Base-by-base conservation (phyloP, 1,140 invertebrate genomes). In the Conus betulinus region DNA sequence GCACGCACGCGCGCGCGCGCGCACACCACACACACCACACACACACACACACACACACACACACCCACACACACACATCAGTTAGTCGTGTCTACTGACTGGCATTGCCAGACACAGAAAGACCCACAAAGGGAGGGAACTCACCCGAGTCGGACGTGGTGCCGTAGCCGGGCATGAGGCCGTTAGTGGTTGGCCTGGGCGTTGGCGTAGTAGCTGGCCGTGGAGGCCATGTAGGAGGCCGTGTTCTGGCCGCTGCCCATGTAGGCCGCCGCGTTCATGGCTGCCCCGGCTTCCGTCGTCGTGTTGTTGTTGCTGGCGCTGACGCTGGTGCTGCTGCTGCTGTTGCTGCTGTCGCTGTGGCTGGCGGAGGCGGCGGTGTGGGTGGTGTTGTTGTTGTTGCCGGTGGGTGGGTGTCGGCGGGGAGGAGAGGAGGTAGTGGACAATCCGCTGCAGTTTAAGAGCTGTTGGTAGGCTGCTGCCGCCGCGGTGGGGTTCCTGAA, bases 201-300 rank as follows among this genome's bases (percentile, higher is more conserved):
- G 79, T 51, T 81, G 79, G 79, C 79, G 79, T 81, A 84, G 82
- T 84, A 84, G 53, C 82, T 53, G 13, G 82, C 82, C 23, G 82
- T 63, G 55, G 53, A 67, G 82, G 82, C 82, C 82, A 84, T 84
- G 82, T 84, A 84, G 82, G 82, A 84, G 82, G 82, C 82, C 53
- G 82, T 67, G 82, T 84, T 84, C 82, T 84, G 82, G 82, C 82
- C 82, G 82, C 53, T 39, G 51, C 81, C 81, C 81, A 83, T 83
- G 82, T 84, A 84, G 25, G 82, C 82, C 53, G 82, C 82, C 13
- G 53, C 57, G 55, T 63, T 84, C 82, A 67, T 84, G 6, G 82
- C 55, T 25, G 53, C 82, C 27, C 53, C 53, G 23, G 55, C 53
- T 5, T 23, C 57, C 52, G 52, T 39, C n/a, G n/a, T n/a, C 39